Conservation (phyloP, 2,888 invertebrate genomes). For the Pycnomerus fuliginosus region DNA sequence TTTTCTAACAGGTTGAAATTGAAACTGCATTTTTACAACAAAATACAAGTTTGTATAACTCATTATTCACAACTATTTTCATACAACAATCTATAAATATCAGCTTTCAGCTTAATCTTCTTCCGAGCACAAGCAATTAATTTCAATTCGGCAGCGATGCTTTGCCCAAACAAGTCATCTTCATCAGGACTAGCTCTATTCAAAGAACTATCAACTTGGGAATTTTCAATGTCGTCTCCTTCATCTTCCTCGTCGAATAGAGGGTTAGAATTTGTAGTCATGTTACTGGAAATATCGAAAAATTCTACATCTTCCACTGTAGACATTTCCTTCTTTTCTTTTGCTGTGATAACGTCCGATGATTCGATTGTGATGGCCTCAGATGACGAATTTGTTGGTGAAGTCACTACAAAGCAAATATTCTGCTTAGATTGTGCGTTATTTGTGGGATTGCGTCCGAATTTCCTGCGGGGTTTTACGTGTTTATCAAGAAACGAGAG, state of each 20-base stretch:
- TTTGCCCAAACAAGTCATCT: constrained; percentile 35
- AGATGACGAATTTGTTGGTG: constrained; percentile 10
- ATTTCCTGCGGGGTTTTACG: constrained; percentile 28
- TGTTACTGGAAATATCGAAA: constrained; percentile 24
- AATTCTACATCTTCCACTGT: constrained; percentile 27
- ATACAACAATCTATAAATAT: constrained; percentile 34
- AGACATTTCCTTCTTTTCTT: constrained; percentile 11
- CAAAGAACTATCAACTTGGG: constrained; percentile 5
- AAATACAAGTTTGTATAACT: too few relatives aligned
- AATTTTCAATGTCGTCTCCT: neutral
- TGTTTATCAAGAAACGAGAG: constrained; percentile 29
- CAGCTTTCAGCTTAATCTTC: constrained; percentile 35
- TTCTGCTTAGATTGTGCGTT: constrained; percentile 1
- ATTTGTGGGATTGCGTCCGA: constrained; percentile 7
- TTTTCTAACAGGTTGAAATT: too few relatives aligned
- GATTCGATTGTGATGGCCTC: constrained; percentile 6
- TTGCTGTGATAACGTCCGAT: too few relatives aligned
- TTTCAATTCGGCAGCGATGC: constrained; percentile 33
- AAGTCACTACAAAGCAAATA: constrained; percentile 8
- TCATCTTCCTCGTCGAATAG: constrained; percentile 9
- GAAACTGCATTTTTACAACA: too few relatives aligned
- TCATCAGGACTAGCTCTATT: constrained; percentile 22
- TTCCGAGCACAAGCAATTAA: constrained; percentile 28
- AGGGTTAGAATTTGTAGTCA: constrained; percentile 6
- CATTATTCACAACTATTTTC: constrained; percentile 25